Base-by-base conservation (phyloP, 1,140 invertebrate genomes). In the Drosophila ficusphila region DNA sequence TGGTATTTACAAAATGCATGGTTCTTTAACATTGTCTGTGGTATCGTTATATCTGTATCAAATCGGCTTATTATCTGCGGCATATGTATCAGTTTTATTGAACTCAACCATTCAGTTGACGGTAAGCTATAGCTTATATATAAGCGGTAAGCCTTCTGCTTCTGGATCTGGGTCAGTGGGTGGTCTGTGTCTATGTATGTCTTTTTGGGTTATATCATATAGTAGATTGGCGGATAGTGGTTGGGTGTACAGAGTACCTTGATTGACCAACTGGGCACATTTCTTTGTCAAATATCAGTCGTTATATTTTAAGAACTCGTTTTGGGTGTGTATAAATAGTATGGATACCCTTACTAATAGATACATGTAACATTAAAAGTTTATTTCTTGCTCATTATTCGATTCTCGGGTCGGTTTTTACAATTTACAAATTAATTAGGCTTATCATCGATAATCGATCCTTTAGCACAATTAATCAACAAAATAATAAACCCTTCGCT, bases 361-460 rank as follows among this genome's bases (percentile, higher is more conserved):
- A 71, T 71, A 34, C 16, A 57, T 48, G 61, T 85, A 88, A 85
- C 81, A 85, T 85, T 85, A 73, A 79, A 86, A 81, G 47, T 78
- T 79, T 64, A 58, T 61, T 76, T 69, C 31, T 64, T 60, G 41
- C 27, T 68, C 16, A 52, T 46, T 34, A 42, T 75, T 76, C 48
- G 8, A 48, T 76, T 68, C 27, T 46, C 27, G 71, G 46, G 21
- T 65, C 60, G 39, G 44, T 52, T 61, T 73, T 73, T 85, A 85
- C 81, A 85, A 85, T 85, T 85, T 85, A 85, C 79, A 85, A 85
- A 86, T 79, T 34, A 79, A 76, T 54, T 53, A 39, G 53, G 31
- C 56, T 71, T 64, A 54, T 41, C 42, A 53, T 53, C 16, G 25
- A 18, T 68, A 38, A 60, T 53, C 49, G 68, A 74, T 56, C 76